These are phyloP conservation scores for Capra hircus DNA, from an alignment of 2,113 vertebrate species.

Conservation along the genomic window DNA sequence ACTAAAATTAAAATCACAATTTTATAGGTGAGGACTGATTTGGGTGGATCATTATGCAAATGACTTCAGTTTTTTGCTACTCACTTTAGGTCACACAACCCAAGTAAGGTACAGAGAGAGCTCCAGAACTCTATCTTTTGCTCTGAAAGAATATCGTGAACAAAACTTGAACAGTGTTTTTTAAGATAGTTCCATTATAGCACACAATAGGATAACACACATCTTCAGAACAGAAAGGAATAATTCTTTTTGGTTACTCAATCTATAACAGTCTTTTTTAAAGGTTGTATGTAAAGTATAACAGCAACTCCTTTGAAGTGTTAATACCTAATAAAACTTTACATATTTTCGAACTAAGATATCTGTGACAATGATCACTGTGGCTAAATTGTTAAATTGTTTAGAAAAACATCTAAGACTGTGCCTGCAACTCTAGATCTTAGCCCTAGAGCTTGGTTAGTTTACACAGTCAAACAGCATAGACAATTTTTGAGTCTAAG, in stretches of 20 bases:
- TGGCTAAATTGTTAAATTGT: neutral
- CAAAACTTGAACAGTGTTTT: neutral
- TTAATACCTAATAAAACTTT: neutral
- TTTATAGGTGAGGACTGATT: neutral
- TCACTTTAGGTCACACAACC: neutral
- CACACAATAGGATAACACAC: neutral
- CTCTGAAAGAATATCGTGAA: neutral
- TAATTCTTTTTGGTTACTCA: neutral
- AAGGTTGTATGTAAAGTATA: neutral
- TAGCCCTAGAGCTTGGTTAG: neutral
- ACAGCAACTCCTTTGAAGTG: neutral
- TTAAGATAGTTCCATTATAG: neutral
- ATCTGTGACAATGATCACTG: neutral
- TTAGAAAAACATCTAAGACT: neutral
- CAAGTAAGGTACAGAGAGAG: neutral
- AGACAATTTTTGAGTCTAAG: neutral
- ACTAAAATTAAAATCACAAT: conserved; percentile 14
- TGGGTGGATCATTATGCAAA: neutral
- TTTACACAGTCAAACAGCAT: neutral
- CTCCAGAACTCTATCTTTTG: neutral
- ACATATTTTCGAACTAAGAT: neutral
- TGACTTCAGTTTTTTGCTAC: neutral
- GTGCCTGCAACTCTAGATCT: neutral
- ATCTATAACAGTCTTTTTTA: neutral
- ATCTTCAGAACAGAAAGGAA: neutral